A percentile compares a stretch with the other conserved stretches of the same genome.
phyloP scores from a whole-genome alignment of 2,797 vertebrate species.

The Stomatorhinus walkeri region DNA sequence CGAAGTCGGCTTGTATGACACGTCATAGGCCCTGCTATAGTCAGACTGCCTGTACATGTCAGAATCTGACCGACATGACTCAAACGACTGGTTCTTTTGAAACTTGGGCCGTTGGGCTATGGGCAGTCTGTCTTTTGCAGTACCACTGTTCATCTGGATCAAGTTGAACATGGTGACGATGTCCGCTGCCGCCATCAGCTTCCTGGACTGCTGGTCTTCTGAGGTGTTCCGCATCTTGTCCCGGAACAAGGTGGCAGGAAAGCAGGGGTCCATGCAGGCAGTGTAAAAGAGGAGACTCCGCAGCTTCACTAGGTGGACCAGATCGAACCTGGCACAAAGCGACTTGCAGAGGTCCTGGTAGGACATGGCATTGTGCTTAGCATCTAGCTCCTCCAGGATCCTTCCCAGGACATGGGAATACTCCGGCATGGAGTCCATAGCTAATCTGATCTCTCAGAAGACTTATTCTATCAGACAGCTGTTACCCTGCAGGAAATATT shows the following conservation, averaged over 20 bases:
- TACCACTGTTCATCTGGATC: conserved; percentile 81
- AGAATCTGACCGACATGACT: conserved; percentile 66
- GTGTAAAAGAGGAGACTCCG: conserved; percentile 84
- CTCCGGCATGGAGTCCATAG: conserved; percentile 56
- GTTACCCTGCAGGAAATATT: conserved; percentile 6
- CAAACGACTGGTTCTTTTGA: conserved; percentile 69
- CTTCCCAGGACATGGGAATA: conserved; percentile 78
- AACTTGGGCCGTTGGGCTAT: conserved; percentile 56
- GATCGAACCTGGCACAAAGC: conserved; percentile 82
- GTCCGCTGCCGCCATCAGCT: conserved; percentile 88
- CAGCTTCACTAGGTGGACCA: conserved; percentile 80
- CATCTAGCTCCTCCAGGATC: conserved; percentile 86
- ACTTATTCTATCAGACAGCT: conserved; percentile 14
- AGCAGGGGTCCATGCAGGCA: conserved; percentile 86
- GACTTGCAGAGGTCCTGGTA: conserved; percentile 93
- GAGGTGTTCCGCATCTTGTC: conserved; percentile 77
- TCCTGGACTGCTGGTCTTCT: conserved; percentile 80
- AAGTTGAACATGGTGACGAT: conserved; percentile 96
- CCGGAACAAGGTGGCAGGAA: conserved; percentile 88
- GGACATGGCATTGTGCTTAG: conserved; percentile 74
- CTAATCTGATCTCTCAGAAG: not conserved
- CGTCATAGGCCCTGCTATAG: conserved; percentile 61
- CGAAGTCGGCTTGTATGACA: conserved; percentile 53
- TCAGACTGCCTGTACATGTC: conserved; percentile 60
- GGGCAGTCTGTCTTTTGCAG: conserved; percentile 69